Evolutionary conservation across 2,888 invertebrate genomes (phyloP).

Genomic region (Cremastobaeus sp.): DNA sequence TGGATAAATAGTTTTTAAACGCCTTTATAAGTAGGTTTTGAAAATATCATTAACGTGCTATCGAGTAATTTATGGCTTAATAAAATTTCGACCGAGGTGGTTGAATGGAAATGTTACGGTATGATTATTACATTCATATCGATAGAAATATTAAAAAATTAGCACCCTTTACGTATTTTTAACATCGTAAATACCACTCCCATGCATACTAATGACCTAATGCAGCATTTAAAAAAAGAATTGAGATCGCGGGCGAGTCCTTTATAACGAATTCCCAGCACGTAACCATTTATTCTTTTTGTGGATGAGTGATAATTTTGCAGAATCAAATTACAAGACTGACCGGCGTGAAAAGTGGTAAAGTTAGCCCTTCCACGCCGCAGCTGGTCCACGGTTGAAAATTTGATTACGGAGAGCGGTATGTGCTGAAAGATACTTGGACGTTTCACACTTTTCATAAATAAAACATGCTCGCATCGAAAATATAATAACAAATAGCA

Average conservation of each 20-base stretch:
- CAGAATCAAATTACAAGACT: conserved; percentile 73
- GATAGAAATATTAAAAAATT: conserved; percentile 35
- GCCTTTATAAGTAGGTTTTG: background rate
- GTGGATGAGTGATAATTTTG: conserved; percentile 76
- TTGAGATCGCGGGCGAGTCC: conserved; percentile 53
- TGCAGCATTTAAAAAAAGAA: conserved; percentile 55
- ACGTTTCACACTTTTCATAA: conserved; percentile 65
- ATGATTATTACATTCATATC: conserved; percentile 40
- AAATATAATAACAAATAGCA: conserved; percentile 47
- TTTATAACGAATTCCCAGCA: conserved; percentile 71
- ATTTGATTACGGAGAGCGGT: conserved; percentile 72
- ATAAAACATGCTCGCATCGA: conserved; percentile 63
- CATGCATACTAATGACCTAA: conserved; percentile 58
- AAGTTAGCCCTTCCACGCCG: conserved; percentile 67
- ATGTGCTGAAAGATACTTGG: conserved; percentile 69
- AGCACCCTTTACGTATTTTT: conserved; percentile 44
- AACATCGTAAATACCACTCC: conserved; percentile 54
- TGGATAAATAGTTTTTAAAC: conserved; percentile 2
- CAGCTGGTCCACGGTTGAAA: conserved; percentile 71
- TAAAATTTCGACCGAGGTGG: too few relatives aligned
- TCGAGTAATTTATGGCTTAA: too few relatives aligned
- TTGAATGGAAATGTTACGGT: conserved; percentile 16
- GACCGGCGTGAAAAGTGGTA: conserved; percentile 72
- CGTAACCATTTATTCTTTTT: conserved; percentile 76
- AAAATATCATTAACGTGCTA: conserved; percentile 9